Base-by-base conservation (phyloP, 2,888 invertebrate genomes). In the Campopleginae sp. region DNA sequence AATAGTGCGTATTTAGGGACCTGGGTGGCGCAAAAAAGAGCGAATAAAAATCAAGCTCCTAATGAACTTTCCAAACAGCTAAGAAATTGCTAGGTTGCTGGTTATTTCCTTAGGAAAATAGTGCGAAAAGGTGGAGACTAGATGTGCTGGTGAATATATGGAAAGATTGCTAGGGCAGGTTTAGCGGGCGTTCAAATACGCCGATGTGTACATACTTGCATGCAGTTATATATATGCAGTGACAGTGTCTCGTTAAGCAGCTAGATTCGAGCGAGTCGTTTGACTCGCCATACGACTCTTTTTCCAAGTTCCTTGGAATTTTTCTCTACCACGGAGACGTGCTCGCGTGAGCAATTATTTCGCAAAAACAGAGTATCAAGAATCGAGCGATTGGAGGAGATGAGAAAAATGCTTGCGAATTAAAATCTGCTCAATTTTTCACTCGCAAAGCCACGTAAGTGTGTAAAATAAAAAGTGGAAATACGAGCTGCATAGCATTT, bases 271-370 rank as follows among this genome's bases (percentile, higher is more conserved):
- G 66, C n/a, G 46, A 31, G 71, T 31, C 46, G 54, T 31, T 27
- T 19, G 58, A 68, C 68, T 63, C 75, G 51, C 72, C 74, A 19
- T 74, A 63, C 66, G 77, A 77, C 77, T 72, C 51, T 54, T 76
- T 71, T 71, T 54, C 31, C 75, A 23, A 12, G 84, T 77, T 77
- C 61, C 80, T 68, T 74, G 77, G 61, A 84, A 80, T 80, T 84
- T 72, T 51, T 33, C 42, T 44, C 42, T 44, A 31, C 51, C 61
- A 44, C 66, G 46, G 14, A n/a, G n/a, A 31, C 44, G 31, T 51
- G 31, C 63, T 74, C 54, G 74, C 74, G 65, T 33, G 44, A 42
- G 71, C 71, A 58, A 84, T 76, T 84, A 77, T 75, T 58, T 76
- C 12, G 27, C 54, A 61, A 77, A 80, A 72, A 77, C 6, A 66